Percentiles rank a stretch among this genome's conserved stretches.
phyloP scores from a whole-genome alignment of 2,797 vertebrate species.

The Brachyrhaphis roseni region DNA sequence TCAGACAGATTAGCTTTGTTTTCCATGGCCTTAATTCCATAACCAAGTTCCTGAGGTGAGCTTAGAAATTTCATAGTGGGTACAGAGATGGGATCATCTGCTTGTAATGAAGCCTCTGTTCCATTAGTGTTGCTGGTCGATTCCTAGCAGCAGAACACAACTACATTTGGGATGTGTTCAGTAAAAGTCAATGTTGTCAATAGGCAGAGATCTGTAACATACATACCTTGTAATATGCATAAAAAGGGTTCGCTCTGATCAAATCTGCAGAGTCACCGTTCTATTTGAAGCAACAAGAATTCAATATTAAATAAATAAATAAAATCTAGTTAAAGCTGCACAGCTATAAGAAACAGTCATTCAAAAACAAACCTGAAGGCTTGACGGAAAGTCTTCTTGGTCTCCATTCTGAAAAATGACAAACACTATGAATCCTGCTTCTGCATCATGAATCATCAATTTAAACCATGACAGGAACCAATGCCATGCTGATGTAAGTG shows the following conservation, averaged over 20 bases:
- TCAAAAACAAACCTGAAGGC: conserved; percentile 25
- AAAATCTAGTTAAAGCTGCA: not conserved
- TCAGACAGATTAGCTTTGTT: conserved; percentile 9
- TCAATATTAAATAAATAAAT: conserved; percentile 15
- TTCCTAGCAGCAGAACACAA: conserved; percentile 56
- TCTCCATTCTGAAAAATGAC: conserved; percentile 23
- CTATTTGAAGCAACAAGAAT: conserved; percentile 33
- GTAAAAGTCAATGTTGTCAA: not conserved
- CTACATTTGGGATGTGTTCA: not conserved
- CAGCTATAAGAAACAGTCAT: not conserved
- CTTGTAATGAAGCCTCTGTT: not conserved
- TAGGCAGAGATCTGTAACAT: not conserved
- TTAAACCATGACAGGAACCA: not conserved
- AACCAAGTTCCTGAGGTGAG: conserved; percentile 15
- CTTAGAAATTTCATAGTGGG: conserved; percentile 38
- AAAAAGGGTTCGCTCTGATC: conserved; percentile 47
- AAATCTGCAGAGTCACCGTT: conserved; percentile 16
- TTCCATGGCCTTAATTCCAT: conserved; percentile 4
- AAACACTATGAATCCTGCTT: not conserved
- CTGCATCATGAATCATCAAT: not conserved
- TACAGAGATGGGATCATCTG: not conserved
- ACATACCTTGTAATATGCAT: conserved; percentile 46
- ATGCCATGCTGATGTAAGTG: not conserved
- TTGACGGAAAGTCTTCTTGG: conserved; percentile 11
- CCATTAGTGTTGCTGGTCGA: not conserved